phyloP scores from a whole-genome alignment of 2,113 vertebrate genomes.

The Prionailurus bengalensis region DNA sequence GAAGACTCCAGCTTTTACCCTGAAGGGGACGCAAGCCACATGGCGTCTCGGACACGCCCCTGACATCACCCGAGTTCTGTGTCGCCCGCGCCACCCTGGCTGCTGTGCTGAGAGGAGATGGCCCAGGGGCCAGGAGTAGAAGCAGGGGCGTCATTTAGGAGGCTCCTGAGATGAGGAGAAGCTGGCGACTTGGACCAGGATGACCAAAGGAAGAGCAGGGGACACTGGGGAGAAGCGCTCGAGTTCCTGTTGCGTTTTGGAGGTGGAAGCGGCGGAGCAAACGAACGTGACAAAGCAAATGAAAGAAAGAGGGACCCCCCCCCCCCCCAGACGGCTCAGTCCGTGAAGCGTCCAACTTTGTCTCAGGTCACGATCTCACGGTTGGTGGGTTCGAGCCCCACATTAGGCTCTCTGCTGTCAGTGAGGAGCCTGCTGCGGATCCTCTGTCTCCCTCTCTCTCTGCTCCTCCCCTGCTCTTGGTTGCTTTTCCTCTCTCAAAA shows the following conservation, averaged over 20 bases:
- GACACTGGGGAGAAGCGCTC: neutral
- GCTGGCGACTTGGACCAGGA: neutral
- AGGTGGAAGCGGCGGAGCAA: neutral
- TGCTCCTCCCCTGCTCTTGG: no score
- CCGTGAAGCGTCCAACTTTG: no score
- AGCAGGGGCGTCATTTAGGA: neutral
- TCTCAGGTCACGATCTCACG: no score
- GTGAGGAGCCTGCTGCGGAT: no score
- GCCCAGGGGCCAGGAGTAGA: neutral
- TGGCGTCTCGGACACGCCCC: neutral
- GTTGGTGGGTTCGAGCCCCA: no score
- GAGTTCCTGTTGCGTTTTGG: neutral
- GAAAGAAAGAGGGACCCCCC: neutral
- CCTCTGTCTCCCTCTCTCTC: no score
- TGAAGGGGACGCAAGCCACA: neutral
- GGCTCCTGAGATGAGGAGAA: neutral
- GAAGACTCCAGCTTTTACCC: neutral
- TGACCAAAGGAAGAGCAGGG: no score
- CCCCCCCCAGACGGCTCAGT: no score
- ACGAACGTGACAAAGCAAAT: neutral
- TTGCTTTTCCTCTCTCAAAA: no score
- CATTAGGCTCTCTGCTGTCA: no score
- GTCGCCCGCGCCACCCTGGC: neutral
- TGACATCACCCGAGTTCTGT: neutral
- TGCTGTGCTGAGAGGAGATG: neutral